Evolutionary conservation across 1,140 invertebrate species (phyloP).

Genomic region (Pseudomyrmex flavicornis): DNA sequence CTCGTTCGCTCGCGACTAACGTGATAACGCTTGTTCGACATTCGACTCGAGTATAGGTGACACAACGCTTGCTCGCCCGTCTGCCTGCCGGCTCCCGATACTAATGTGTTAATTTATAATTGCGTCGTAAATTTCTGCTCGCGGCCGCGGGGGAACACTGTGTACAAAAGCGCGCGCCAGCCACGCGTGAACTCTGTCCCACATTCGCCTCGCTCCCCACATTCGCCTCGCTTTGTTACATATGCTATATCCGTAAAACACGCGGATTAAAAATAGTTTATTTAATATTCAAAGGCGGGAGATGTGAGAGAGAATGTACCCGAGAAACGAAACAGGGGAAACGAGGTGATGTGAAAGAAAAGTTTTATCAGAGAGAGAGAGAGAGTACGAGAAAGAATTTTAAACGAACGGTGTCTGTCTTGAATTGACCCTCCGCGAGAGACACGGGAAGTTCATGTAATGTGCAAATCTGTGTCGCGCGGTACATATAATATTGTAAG

Average conservation of each 20-base stretch:
- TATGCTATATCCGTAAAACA: not conserved
- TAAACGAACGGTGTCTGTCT: conserved; percentile 7
- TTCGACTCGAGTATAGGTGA: conserved; percentile 49
- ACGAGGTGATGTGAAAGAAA: conserved; percentile 12
- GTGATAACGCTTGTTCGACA: conserved; percentile 76
- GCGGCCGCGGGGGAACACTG: conserved; percentile 12
- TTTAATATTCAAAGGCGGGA: conserved; percentile 16
- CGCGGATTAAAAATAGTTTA: conserved; percentile 4
- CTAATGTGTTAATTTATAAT: conserved; percentile 80
- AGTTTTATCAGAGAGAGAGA: not conserved
- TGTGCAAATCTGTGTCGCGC: conserved; percentile 34
- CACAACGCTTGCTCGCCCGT: not conserved
- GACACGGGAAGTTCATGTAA: not conserved
- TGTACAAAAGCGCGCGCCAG: conserved; percentile 20
- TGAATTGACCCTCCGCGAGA: not conserved
- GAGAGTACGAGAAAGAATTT: conserved; percentile 20
- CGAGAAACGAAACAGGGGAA: not conserved
- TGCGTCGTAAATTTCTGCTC: conserved; percentile 70
- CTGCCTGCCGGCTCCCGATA: conserved; percentile 74
- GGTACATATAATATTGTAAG: conserved; percentile 1
- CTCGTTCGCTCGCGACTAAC: conserved; percentile 77
- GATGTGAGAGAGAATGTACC: not conserved
- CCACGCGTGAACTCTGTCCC: conserved; percentile 47
- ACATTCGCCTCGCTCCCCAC: not conserved
- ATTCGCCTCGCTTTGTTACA: not conserved